A percentile compares a stretch with the other conserved stretches of the same genome.
phyloP scores from a whole-genome alignment of 1,140 invertebrate species.

The Octopus sinensis region DNA sequence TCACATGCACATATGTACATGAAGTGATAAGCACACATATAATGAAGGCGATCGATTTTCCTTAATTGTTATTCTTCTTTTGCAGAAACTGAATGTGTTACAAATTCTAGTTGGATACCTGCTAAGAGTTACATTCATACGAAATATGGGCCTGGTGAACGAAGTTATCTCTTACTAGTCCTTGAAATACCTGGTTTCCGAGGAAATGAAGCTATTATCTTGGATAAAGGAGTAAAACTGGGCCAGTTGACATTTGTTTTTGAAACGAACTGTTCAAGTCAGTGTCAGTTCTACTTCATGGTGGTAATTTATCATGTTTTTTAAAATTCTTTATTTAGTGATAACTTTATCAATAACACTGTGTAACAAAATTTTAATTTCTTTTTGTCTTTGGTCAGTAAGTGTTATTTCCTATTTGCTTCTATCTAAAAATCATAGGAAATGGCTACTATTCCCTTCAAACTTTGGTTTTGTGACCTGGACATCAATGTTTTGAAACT shows the following conservation, averaged over 20 bases:
- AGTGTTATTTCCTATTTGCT: too few relatives aligned
- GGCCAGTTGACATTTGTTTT: constrained; percentile 61
- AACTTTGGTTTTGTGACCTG: too few relatives aligned
- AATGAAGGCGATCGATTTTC: too few relatives aligned
- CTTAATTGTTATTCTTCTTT: neutral
- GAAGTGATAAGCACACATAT: too few relatives aligned
- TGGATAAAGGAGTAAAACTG: constrained; percentile 56
- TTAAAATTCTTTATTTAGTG: too few relatives aligned
- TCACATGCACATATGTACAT: too few relatives aligned
- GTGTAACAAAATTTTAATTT: too few relatives aligned
- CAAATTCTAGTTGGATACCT: constrained; percentile 54
- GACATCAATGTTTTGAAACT: too few relatives aligned
- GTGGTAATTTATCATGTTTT: constrained; percentile 47
- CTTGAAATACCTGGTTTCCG: constrained; percentile 61
- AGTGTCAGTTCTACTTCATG: constrained; percentile 63
- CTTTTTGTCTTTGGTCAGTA: too few relatives aligned
- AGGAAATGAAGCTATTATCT: constrained; percentile 50
- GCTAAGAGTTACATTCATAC: constrained; percentile 58
- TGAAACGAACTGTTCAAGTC: constrained; percentile 58
- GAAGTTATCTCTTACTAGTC: constrained; percentile 58
- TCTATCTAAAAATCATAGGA: too few relatives aligned
- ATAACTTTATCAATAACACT: too few relatives aligned
- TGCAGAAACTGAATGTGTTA: constrained; percentile 40
- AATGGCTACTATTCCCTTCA: too few relatives aligned
- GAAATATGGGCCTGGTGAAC: constrained; percentile 56